A percentile compares a stretch with the other conserved stretches of the same genome.
Evolutionary conservation across 2,888 invertebrate species (phyloP).

Genomic region (Apodemia zela): DNA sequence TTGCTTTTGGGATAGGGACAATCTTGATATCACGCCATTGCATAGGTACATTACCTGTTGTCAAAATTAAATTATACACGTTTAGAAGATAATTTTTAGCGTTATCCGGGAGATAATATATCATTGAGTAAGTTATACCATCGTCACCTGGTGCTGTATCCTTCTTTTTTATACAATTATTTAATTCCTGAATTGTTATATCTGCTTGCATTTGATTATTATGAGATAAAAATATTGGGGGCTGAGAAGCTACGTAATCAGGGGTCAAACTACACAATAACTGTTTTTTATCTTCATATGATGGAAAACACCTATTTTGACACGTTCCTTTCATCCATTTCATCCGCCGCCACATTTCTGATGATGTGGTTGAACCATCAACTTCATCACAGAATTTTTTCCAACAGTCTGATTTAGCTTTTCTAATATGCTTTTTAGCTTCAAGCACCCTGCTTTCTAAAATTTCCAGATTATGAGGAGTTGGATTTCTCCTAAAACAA

Average conservation of each 20-base stretch:
- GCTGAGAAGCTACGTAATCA: background rate
- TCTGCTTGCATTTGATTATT: background rate
- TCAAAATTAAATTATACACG: background rate
- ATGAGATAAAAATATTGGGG: background rate
- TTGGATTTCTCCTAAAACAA: conserved; percentile 16
- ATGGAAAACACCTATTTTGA: background rate
- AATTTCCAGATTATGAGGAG: conserved; percentile 21
- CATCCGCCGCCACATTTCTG: background rate
- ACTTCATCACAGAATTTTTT: conserved; percentile 21
- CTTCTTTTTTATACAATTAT: conserved; percentile 15
- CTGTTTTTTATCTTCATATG: background rate
- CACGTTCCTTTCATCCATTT: background rate
- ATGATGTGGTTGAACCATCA: background rate
- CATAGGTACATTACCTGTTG: background rate
- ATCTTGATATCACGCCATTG: conserved; percentile 14
- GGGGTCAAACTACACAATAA: background rate
- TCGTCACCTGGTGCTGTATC: conserved; percentile 17
- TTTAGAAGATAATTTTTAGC: background rate
- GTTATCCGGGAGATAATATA: background rate
- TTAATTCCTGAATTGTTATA: background rate
- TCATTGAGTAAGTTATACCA: conserved; percentile 5
- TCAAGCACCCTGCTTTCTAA: conserved; percentile 21
- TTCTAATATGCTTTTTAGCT: conserved; percentile 11
- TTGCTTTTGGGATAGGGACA: conserved; percentile 15
- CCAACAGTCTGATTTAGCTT: conserved; percentile 15